Conservation (phyloP, 92 coral and sea anemone genomes). For the Virgularia gustaviana region DNA sequence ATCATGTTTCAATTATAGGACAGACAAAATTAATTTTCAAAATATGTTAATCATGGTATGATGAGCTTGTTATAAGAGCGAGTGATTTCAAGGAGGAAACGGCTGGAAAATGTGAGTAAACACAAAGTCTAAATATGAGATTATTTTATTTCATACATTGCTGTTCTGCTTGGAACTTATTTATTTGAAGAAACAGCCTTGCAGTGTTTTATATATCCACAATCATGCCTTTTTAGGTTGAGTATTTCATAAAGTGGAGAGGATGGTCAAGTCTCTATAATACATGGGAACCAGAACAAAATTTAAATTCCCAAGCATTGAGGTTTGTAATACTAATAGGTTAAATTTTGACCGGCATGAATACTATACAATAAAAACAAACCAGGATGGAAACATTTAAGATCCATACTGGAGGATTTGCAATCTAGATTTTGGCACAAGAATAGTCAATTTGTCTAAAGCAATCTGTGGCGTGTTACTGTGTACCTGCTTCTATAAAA, state of each 20-base stretch:
- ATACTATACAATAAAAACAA: not conserved
- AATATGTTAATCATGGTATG: too few species aligned
- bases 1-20: too few species aligned
- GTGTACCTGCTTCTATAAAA: too few species aligned
- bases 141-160: not conserved
- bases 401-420: too few species aligned
- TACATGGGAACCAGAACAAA: slow-evolving; percentile 9
- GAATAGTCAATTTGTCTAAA: too few species aligned
- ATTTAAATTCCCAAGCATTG: not conserved
- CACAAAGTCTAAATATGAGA: too few species aligned
- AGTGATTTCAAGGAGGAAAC: slow-evolving; percentile 7
- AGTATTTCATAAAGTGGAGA: not conserved
- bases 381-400: not conserved
- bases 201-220: not conserved
- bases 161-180: not conserved
- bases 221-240: not conserved
- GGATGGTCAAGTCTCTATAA: not conserved
- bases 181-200: not conserved
- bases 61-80: too few species aligned
- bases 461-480: too few species aligned
- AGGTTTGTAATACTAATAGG: not conserved
- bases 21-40: too few species aligned
- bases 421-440: too few species aligned
- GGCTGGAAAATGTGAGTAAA: not conserved
- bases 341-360: not conserved